Conservation (phyloP, 2,113 vertebrate genomes). For the Clarias gariepinus region DNA sequence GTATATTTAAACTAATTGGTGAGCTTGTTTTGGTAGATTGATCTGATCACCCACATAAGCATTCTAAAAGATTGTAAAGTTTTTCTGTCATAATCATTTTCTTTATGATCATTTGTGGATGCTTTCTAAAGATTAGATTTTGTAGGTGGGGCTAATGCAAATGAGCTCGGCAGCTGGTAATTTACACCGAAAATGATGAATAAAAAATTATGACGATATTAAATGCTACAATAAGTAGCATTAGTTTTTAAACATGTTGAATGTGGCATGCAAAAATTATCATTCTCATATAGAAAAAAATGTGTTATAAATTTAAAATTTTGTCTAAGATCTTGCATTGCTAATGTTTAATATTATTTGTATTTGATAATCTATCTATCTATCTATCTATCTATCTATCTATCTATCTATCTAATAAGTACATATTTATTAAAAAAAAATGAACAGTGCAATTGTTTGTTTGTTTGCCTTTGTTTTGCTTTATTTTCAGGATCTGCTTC, state of each 20-base stretch:
- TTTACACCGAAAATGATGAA: too few relatives aligned
- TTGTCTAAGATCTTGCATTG: background rate
- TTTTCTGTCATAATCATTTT: background rate
- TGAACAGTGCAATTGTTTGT: background rate
- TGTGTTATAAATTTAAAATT: background rate
- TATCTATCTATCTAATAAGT: too few relatives aligned
- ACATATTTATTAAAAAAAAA: background rate
- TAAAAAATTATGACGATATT: too few relatives aligned
- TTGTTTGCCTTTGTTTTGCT: background rate
- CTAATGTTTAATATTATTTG: too few relatives aligned
- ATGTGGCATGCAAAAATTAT: too few relatives aligned
- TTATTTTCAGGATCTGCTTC: constrained; percentile 6
- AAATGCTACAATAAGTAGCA: too few relatives aligned
- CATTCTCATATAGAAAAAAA: too few relatives aligned
- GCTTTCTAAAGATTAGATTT: too few relatives aligned
- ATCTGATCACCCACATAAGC: background rate
- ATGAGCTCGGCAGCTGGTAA: too few relatives aligned
- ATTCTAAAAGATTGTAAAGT: too few relatives aligned
- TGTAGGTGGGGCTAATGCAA: too few relatives aligned
- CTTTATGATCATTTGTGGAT: background rate
- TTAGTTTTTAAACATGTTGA: background rate
- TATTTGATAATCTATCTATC: too few relatives aligned
- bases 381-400: background rate
- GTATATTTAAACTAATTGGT: background rate
- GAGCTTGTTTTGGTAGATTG: background rate